These are phyloP conservation scores for Drosophila mimetica DNA, from an alignment of 2,888 invertebrate genomes.

Conservation along the genomic window DNA sequence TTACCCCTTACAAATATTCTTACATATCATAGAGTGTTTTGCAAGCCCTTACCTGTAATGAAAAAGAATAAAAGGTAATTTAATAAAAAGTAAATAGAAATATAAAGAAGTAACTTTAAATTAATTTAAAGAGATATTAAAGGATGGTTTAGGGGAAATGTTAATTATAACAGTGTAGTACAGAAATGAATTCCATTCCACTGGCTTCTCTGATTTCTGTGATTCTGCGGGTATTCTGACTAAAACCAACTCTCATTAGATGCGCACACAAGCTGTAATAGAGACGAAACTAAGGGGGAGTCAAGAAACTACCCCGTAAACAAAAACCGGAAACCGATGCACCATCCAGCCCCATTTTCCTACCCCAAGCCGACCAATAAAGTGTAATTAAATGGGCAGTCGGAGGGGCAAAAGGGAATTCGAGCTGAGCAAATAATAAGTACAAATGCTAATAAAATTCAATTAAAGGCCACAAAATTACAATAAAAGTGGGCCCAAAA, in stretches of 20 bases:
- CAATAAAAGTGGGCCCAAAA: constrained; percentile 68
- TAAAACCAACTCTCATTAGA: constrained; percentile 55
- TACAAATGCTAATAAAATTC: constrained; percentile 82
- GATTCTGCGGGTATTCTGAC: constrained; percentile 3
- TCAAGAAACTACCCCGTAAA: constrained; percentile 34
- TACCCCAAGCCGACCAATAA: constrained; percentile 53
- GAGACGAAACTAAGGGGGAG: not conserved
- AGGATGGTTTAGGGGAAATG: not conserved
- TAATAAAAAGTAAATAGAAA: not conserved
- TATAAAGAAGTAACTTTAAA: not conserved
- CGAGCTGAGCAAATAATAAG: constrained; percentile 67
- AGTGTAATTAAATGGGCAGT: constrained; percentile 64
- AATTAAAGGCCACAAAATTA: constrained; percentile 80
- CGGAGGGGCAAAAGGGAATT: not conserved
- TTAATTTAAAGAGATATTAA: too few relatives aligned
- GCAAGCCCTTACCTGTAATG: constrained; percentile 57
- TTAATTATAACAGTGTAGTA: not conserved
- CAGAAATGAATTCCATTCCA: not conserved
- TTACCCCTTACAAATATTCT: constrained; percentile 41
- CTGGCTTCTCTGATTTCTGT: not conserved
- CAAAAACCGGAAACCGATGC: constrained; percentile 27
- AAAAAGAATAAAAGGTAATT: constrained; percentile 13
- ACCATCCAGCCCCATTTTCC: constrained; percentile 10
- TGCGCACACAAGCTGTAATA: constrained; percentile 44
- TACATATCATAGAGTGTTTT: not conserved